phyloP scores from a whole-genome alignment of 2,888 invertebrate genomes.

The Exephanes ischioxanthus region DNA sequence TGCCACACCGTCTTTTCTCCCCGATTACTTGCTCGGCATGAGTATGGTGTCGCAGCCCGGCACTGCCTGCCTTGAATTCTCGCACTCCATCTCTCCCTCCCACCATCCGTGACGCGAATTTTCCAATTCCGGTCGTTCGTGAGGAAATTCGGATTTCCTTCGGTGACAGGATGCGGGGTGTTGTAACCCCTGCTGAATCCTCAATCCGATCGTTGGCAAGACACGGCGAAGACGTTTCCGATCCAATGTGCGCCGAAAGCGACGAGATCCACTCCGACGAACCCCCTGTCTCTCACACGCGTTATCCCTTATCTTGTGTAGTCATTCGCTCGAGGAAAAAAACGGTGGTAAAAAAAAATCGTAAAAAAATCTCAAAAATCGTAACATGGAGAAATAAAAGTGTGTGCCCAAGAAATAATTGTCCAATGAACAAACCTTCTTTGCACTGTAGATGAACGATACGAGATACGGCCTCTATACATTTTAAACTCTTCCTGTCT shows the following conservation, averaged over 20 bases:
- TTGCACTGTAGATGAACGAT: no score
- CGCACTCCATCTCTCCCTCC: background rate
- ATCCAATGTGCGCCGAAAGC: constrained; percentile 9
- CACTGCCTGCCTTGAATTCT: constrained; percentile 12
- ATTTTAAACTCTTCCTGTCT: no score
- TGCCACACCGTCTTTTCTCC: constrained; percentile 13
- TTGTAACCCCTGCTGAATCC: background rate
- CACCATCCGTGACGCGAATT: constrained; percentile 49
- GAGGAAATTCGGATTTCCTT: constrained; percentile 57
- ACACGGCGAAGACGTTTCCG: constrained; percentile 23
- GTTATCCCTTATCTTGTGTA: background rate
- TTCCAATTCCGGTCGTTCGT: constrained; percentile 43
- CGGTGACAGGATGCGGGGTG: constrained; percentile 1
- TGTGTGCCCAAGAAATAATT: no score
- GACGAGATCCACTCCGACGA: background rate
- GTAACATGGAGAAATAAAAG: no score
- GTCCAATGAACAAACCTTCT: no score
- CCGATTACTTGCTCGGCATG: constrained; percentile 35
- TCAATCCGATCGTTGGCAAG: constrained; percentile 28
- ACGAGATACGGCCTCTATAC: no score
- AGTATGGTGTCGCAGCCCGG: background rate
- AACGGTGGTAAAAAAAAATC: no score
- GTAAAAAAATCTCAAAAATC: no score
- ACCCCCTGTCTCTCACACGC: background rate
- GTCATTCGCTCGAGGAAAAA: background rate